phyloP scores from a whole-genome alignment of 2,888 invertebrate genomes.

The Agriopis aurantiaria region DNA sequence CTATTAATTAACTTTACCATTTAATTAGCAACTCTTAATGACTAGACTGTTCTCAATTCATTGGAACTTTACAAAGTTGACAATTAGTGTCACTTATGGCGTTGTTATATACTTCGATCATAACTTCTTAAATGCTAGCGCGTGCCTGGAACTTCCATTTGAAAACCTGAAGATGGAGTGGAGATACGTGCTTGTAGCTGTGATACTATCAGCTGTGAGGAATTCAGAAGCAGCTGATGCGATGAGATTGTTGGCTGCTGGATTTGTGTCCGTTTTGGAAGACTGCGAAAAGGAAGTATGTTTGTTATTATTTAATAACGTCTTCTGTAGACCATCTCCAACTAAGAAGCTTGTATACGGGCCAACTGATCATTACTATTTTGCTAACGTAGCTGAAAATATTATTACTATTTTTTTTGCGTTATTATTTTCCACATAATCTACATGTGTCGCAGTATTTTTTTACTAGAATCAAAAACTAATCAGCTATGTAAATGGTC shows the following conservation, averaged over 20 bases:
- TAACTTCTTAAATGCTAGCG: constrained; percentile 12
- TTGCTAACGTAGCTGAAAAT: too few species aligned
- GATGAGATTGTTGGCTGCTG: constrained; percentile 62
- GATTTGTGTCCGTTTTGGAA: constrained; percentile 67
- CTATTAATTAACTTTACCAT: not conserved
- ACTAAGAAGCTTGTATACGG: not conserved
- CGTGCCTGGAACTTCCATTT: constrained; percentile 8
- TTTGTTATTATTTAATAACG: not conserved
- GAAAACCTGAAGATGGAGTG: constrained; percentile 26
- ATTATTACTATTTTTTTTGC: too few species aligned
- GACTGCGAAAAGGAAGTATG: constrained; percentile 69
- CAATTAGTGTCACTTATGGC: not conserved
- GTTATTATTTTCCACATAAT: too few species aligned
- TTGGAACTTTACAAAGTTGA: constrained; percentile 4
- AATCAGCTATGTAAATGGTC: too few species aligned
- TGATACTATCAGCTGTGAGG: constrained; percentile 46
- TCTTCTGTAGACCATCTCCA: not conserved
- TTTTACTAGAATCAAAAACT: too few species aligned
- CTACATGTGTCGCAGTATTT: too few species aligned
- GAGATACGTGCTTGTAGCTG: constrained; percentile 28
- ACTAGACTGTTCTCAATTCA: constrained; percentile 3
- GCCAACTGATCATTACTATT: not conserved
- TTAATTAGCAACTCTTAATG: constrained; percentile 6
- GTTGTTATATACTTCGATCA: not conserved
- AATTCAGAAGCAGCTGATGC: constrained; percentile 57